Evolutionary conservation across 2,888 invertebrate species (phyloP).

Genomic region (Epiperipatus broadwayi): DNA sequence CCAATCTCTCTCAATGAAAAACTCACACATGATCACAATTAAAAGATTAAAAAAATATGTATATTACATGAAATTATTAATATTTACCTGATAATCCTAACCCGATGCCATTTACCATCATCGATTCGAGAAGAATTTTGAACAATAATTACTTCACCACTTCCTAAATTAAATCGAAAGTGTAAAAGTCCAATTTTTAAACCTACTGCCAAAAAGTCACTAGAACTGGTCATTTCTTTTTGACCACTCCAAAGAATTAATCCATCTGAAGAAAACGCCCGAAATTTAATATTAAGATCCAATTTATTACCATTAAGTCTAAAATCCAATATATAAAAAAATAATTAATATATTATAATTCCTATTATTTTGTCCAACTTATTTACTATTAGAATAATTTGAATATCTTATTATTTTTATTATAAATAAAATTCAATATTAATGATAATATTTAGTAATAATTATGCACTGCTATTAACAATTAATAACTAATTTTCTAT

Average conservation of each 20-base stretch:
- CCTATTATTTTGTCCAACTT: too few species aligned
- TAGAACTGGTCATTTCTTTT: constrained; percentile 38
- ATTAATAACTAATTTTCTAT: not conserved
- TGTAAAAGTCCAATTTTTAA: constrained; percentile 54
- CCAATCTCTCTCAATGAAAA: too few species aligned
- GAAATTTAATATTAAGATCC: constrained; percentile 69
- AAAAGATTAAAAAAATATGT: constrained; percentile 6
- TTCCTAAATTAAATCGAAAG: constrained; percentile 61
- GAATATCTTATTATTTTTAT: too few species aligned
- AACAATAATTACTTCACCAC: constrained; percentile 61
- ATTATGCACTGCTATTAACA: too few species aligned
- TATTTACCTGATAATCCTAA: constrained; percentile 54
- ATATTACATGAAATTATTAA: too few species aligned
- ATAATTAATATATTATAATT: too few species aligned
- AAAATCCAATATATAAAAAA: constrained; percentile 17
- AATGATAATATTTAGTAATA: too few species aligned
- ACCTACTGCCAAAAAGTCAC: constrained; percentile 66
- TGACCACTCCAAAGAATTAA: constrained; percentile 65
- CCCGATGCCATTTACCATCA: constrained; percentile 68
- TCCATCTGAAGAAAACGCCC: constrained; percentile 47
- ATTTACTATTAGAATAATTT: too few species aligned
- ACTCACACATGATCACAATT: too few species aligned
- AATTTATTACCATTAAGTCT: constrained; percentile 63
- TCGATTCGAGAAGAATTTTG: constrained; percentile 68
- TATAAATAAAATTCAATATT: too few species aligned